Evolutionary conservation across 2,113 vertebrate species (phyloP).

Genomic region (Apus apus): DNA sequence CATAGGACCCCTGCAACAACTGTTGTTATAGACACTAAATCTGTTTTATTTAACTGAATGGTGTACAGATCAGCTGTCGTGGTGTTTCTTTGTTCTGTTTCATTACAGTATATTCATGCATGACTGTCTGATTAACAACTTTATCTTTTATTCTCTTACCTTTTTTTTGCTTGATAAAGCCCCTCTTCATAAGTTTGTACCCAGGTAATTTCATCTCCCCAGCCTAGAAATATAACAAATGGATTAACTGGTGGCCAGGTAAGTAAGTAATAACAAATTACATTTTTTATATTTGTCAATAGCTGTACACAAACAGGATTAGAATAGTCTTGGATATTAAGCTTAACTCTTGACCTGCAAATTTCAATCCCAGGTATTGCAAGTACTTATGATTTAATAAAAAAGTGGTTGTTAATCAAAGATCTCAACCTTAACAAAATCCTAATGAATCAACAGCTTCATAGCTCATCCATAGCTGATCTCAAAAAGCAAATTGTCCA

Average conservation of each 20-base stretch:
- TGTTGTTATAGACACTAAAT: background rate
- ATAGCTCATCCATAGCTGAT: background rate
- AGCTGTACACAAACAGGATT: background rate
- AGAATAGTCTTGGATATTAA: background rate
- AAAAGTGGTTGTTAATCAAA: background rate
- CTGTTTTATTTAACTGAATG: background rate
- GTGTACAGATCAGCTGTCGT: background rate
- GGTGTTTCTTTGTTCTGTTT: background rate
- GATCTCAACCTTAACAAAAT: background rate
- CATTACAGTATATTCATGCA: background rate
- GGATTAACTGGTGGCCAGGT: background rate
- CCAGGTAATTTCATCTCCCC: slow-evolving; percentile 85
- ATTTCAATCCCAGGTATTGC: background rate
- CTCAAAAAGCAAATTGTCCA: background rate
- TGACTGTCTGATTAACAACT: background rate
- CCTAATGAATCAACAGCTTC: background rate
- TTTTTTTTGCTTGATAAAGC: slow-evolving; percentile 76
- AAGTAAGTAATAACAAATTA: background rate
- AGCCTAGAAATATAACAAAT: slow-evolving; percentile 76
- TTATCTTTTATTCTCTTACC: slow-evolving; percentile 67
- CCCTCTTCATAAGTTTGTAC: slow-evolving; percentile 85
- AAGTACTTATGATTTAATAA: background rate
- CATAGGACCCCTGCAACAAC: background rate
- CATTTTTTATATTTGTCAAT: background rate
- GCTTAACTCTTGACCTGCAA: background rate